These are phyloP conservation scores for Ailurus styani DNA, from an alignment of 2,113 vertebrate genomes.

Conservation along the genomic window DNA sequence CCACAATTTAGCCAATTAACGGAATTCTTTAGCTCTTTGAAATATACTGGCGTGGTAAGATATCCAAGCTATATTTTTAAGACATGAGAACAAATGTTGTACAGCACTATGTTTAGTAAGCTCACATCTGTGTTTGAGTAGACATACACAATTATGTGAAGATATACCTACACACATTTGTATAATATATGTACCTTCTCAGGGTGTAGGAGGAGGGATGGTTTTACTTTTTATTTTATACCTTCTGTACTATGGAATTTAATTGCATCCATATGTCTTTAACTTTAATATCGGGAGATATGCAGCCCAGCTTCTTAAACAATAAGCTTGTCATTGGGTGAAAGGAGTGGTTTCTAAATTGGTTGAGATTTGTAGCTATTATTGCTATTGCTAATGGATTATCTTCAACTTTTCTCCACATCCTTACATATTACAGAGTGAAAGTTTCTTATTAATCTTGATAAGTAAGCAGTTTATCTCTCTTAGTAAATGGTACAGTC, in stretches of 20 bases:
- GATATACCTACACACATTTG: background rate
- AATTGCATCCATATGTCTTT: background rate
- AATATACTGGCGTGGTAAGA: background rate
- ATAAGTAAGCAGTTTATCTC: slow-evolving; percentile 29
- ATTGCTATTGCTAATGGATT: background rate
- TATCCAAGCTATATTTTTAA: background rate
- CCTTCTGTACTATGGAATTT: background rate
- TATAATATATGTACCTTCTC: background rate
- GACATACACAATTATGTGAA: background rate
- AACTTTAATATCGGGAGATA: background rate
- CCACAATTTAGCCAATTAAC: background rate
- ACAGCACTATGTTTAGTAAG: background rate
- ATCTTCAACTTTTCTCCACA: background rate
- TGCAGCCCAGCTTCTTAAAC: background rate
- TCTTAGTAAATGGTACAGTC: background rate
- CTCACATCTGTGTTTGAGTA: background rate
- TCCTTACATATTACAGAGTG: background rate
- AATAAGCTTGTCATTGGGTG: background rate
- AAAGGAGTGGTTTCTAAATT: background rate
- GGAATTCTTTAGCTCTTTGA: background rate
- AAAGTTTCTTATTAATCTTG: slow-evolving; percentile 35
- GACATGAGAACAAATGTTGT: background rate
- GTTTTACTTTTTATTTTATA: background rate
- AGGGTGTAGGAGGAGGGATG: background rate
- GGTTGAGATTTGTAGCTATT: background rate